Conservation (phyloP, 2,888 invertebrate genomes). For the Diaphora mendica region DNA sequence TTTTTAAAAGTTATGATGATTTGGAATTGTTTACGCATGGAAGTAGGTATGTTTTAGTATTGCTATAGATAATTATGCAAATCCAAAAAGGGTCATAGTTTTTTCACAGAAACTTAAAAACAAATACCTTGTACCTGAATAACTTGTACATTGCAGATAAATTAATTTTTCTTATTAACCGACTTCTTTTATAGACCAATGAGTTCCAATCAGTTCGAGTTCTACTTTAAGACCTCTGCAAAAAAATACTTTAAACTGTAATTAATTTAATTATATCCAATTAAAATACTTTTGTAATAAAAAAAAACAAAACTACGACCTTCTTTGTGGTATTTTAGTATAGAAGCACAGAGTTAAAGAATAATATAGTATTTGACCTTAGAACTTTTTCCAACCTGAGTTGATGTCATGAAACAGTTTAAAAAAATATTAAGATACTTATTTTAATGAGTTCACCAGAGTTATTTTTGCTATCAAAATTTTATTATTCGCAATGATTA, state of each 20-base stretch:
- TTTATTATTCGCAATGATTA: too few relatives aligned
- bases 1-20: background rate
- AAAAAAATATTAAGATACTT: background rate
- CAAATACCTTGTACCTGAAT: background rate
- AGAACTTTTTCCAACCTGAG: background rate
- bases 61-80: background rate
- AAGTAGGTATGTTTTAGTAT: background rate
- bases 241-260: too few relatives aligned
- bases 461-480: too few relatives aligned
- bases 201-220: too few relatives aligned
- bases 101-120: background rate
- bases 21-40: background rate
- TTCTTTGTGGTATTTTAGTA: slow-evolving; percentile 20
- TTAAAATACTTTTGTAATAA: too few relatives aligned
- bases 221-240: too few relatives aligned
- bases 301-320: slow-evolving; percentile 33
- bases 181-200: too few relatives aligned
- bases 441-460: too few relatives aligned
- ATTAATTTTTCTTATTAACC: too few relatives aligned
- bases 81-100: slow-evolving; percentile 3
- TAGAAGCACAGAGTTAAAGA: slow-evolving; percentile 26
- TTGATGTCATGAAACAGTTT: background rate
- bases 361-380: background rate
- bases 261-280: too few relatives aligned
- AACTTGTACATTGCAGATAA: background rate